These are phyloP conservation scores for Himalopsyche kuldschensis DNA, from an alignment of 2,888 invertebrate species.

Conservation along the genomic window DNA sequence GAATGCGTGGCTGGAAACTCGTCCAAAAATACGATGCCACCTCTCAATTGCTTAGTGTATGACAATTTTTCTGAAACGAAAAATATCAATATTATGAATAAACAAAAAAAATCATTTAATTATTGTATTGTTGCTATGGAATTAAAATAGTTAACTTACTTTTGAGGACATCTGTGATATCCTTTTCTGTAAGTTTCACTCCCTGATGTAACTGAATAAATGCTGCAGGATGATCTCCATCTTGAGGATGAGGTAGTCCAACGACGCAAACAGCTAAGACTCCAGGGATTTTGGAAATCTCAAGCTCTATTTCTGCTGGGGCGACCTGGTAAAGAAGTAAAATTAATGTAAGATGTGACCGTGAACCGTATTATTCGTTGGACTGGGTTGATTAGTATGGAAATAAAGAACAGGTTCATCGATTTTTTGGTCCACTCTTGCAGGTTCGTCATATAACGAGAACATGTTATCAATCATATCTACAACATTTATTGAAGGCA, in stretches of 20 bases:
- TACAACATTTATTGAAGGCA: too few relatives aligned
- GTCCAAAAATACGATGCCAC: constrained; percentile 34
- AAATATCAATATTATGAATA: too few relatives aligned
- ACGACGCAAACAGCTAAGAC: constrained; percentile 19
- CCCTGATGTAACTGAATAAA: constrained; percentile 17
- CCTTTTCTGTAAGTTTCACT: constrained; percentile 15
- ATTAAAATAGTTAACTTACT: constrained; percentile 5
- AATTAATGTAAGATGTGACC: too few relatives aligned
- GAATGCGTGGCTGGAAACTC: constrained; percentile 26
- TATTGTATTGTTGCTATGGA: too few relatives aligned
- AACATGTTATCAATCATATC: too few relatives aligned
- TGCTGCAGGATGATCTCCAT: constrained; percentile 26
- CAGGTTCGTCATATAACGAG: too few relatives aligned
- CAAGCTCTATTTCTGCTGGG: constrained; percentile 25
- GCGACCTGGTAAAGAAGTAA: constrained; percentile 10
- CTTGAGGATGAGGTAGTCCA: constrained; percentile 15
- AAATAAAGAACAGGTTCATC: too few relatives aligned
- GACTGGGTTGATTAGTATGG: too few relatives aligned
- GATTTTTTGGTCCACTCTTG: too few relatives aligned
- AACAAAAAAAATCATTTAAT: too few relatives aligned
- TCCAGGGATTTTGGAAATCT: constrained; percentile 20
- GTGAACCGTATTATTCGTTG: too few relatives aligned
- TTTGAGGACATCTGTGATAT: constrained; percentile 23
- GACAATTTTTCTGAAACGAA: constrained; percentile 31
- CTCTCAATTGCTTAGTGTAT: constrained; percentile 29